Conservation (phyloP, 2,797 vertebrate genomes). For the Mallotus villosus region DNA sequence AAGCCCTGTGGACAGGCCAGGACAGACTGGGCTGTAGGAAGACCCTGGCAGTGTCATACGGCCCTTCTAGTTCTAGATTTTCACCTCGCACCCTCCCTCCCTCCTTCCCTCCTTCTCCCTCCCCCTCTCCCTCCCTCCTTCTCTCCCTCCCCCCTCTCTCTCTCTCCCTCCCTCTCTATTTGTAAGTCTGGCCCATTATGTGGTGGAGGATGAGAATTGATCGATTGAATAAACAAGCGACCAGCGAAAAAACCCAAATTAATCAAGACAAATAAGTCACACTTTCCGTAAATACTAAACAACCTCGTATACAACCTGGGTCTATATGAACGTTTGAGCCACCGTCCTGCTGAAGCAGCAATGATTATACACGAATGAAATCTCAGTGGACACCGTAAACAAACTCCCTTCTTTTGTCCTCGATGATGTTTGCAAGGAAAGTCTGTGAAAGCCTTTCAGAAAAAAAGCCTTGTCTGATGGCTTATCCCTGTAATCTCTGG, state of each 20-base stretch:
- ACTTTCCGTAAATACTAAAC: not conserved
- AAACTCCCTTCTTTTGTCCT: not conserved
- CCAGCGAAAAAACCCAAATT: not conserved
- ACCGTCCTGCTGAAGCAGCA: too few relatives aligned
- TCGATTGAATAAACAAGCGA: not conserved
- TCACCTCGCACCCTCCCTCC: not conserved
- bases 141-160: not conserved
- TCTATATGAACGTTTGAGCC: not conserved
- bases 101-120: not conserved
- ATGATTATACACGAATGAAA: too few relatives aligned
- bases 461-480: too few relatives aligned
- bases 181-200: not conserved
- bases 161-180: not conserved
- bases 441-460: too few relatives aligned
- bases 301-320: not conserved
- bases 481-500: not conserved
- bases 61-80: too few relatives aligned
- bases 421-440: not conserved
- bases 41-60: not conserved
- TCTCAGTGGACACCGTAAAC: not conserved
- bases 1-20: slow-evolving; percentile 9
- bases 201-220: not conserved
- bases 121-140: not conserved
- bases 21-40: not conserved
- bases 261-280: not conserved